Evolutionary conservation across 64 coral and sea anemone genomes (phyloP).

Genomic region (Cladopsammia gracilis): DNA sequence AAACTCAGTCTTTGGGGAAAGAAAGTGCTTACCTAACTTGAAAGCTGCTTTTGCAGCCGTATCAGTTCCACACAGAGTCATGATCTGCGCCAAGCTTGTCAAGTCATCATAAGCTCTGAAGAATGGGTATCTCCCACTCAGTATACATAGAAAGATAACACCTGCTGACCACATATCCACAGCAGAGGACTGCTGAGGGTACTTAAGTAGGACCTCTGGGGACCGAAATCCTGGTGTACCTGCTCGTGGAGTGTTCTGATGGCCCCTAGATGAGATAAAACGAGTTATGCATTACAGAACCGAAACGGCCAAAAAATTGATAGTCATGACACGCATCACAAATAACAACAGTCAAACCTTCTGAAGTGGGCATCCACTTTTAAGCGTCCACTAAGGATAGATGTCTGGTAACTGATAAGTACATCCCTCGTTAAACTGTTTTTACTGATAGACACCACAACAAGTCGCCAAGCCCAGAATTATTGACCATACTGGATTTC

Average conservation of each 20-base stretch:
- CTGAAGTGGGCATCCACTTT: too few species aligned
- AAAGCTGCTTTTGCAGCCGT: constrained; percentile 75
- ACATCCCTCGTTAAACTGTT: too few species aligned
- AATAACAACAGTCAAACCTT: too few species aligned
- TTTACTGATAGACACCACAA: too few species aligned
- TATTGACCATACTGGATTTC: too few species aligned
- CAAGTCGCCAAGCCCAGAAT: too few species aligned
- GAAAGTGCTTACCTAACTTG: constrained; percentile 69
- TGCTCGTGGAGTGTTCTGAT: constrained; percentile 96
- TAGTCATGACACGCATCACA: too few species aligned
- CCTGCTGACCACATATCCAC: constrained; percentile 98
- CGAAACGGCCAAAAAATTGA: too few species aligned
- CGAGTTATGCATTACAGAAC: neutral
- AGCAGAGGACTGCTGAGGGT: constrained; percentile 94
- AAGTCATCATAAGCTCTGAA: constrained; percentile 94
- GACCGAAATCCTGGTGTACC: constrained; percentile 97
- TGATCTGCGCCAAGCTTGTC: constrained; percentile 95
- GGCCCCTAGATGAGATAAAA: constrained; percentile 60
- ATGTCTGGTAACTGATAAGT: too few species aligned
- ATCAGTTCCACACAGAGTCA: constrained; percentile 88
- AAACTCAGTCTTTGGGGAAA: neutral
- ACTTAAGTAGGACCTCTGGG: constrained; percentile 95
- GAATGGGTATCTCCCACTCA: constrained; percentile 97
- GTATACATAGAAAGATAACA: constrained; percentile 87
- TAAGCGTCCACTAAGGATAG: too few species aligned